Evolutionary conservation across 2,113 vertebrate species (phyloP).

Genomic region (Lepus timidus): DNA sequence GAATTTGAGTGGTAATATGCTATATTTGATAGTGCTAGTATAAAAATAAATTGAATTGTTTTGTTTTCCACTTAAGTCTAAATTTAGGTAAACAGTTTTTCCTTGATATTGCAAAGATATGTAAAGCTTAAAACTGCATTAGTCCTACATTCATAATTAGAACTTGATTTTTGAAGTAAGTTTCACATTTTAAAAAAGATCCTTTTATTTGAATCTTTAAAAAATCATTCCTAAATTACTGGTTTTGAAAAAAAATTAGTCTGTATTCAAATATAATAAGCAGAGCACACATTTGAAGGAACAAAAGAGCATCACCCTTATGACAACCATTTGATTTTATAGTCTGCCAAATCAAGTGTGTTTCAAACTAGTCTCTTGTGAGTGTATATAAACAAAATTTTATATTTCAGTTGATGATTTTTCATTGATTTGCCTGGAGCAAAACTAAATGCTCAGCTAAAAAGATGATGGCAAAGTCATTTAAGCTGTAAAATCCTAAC

Average conservation of each 20-base stretch:
- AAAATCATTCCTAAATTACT: slow-evolving; percentile 63
- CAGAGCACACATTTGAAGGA: slow-evolving; percentile 49
- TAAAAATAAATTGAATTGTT: slow-evolving; percentile 75
- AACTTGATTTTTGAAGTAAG: slow-evolving; percentile 67
- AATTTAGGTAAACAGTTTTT: slow-evolving; percentile 77
- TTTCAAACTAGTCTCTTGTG: slow-evolving; percentile 76
- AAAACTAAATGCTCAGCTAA: slow-evolving; percentile 83
- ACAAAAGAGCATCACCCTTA: slow-evolving; percentile 74
- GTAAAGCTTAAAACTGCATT: slow-evolving; percentile 68
- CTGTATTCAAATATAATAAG: slow-evolving; percentile 74
- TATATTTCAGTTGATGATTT: slow-evolving; percentile 82
- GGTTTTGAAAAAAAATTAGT: slow-evolving; percentile 75
- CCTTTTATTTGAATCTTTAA: slow-evolving; percentile 1
- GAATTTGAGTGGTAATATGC: slow-evolving; percentile 65
- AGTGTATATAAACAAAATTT: slow-evolving; percentile 75
- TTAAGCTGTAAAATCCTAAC: slow-evolving; percentile 70
- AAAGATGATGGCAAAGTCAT: slow-evolving; percentile 75
- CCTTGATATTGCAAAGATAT: slow-evolving; percentile 64
- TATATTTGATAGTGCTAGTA: slow-evolving; percentile 65
- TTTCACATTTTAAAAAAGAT: slow-evolving; percentile 68
- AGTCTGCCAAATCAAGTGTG: slow-evolving; percentile 76
- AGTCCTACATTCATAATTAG: slow-evolving; percentile 74
- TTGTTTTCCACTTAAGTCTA: slow-evolving; percentile 68
- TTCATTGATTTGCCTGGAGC: slow-evolving; percentile 83
- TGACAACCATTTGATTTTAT: slow-evolving; percentile 78